A percentile compares a stretch with the other conserved stretches of the same genome.
These are phyloP conservation scores for Glaucidium brasilianum DNA, from an alignment of 2,113 vertebrate species.

Conservation along the genomic window DNA sequence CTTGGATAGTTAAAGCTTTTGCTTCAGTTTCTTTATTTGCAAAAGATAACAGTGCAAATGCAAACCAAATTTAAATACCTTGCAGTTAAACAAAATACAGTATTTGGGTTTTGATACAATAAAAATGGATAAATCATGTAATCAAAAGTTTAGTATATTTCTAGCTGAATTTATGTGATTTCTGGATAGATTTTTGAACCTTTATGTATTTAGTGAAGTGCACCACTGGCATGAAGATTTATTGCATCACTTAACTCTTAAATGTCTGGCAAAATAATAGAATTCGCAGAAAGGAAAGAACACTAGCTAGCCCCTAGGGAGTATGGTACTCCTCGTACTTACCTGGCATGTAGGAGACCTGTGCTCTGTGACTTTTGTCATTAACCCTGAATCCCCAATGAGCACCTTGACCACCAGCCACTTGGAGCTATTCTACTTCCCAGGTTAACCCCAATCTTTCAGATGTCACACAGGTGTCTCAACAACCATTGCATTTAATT, in stretches of 20 bases:
- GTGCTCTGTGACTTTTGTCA: background rate
- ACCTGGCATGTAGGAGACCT: background rate
- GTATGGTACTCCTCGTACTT: no score
- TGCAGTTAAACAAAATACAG: background rate
- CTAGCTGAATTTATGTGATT: background rate
- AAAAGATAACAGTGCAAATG: background rate
- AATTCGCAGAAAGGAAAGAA: background rate
- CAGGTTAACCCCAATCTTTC: background rate
- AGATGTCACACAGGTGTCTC: background rate
- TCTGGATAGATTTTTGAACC: background rate
- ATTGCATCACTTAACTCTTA: background rate
- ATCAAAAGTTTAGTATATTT: background rate
- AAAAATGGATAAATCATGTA: background rate
- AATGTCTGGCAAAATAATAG: background rate
- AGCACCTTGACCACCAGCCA: background rate
- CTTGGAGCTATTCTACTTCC: background rate
- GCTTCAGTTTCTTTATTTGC: background rate
- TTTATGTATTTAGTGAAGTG: background rate
- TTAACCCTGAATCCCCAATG: background rate
- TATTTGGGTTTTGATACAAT: background rate
- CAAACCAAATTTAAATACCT: background rate
- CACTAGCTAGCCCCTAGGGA: background rate
- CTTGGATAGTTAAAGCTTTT: background rate
- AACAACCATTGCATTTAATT: background rate
- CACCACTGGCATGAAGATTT: background rate